Evolutionary conservation across 1,140 invertebrate species (phyloP), one percentile per base, ranked within the genome.

Genomic region (Tetranychus urticae): DNA sequence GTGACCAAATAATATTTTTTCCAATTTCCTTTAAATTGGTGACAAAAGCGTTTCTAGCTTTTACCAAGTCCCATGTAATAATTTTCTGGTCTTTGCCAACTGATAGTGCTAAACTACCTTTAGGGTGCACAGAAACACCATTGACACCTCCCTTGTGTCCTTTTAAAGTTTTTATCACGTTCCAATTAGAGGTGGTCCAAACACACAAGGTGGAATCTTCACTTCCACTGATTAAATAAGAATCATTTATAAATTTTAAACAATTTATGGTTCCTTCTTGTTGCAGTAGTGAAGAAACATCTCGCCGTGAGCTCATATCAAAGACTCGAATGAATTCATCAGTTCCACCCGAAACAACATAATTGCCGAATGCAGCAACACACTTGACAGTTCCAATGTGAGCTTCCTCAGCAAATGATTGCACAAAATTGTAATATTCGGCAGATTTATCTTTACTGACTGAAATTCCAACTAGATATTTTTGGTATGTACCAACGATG

Each of bases 1-100:
- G 60, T 46, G 62, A 64, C 65, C 65, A 66, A 6, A 33, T 4
- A 34, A 66, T 62, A 34, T 54, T 35, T 59, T 64, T 59, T 12
- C 36, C 65, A 71, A 73, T 70, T 70, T 68, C 65, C 64, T 78
- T 75, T 3, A 94, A 71, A 71, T 94, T 92, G 2, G 83, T 88
- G 1, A 84, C 82, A 71, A 86, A 96, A 3, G 88, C 87, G 68
- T 79, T 79, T 65, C 86, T 77, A 0, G 89, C 90, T 74, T 89
- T 92, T 0, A 96, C 75, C 61, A 96, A 74, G 76, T 97, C 92
- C 91, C 91, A 97, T 1, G 88, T 92, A 66, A 83, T 76, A 33
- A 96, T 72, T 3, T 83, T 82, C 61, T 80, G 80, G 72, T 94
- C 89, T 61, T 78, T 79, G 23, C 88, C 87, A 23, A 91, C 77